Conservation (phyloP, 1,140 invertebrate species). For the Cherax quadricarinatus region DNA sequence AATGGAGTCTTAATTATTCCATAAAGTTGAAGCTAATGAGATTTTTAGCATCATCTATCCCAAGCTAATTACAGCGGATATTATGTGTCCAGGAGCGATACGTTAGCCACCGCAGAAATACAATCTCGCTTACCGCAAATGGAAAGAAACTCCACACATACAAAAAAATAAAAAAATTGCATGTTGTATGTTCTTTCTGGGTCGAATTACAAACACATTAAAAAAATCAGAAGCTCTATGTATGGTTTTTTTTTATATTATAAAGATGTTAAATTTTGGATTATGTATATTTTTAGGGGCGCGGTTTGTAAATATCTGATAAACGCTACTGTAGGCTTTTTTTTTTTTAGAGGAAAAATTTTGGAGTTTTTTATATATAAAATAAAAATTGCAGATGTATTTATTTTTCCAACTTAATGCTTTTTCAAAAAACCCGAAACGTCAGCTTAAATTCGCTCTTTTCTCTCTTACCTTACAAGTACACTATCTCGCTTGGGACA, state of each 20-base stretch:
- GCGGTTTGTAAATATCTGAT: too few relatives aligned
- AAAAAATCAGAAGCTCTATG: background rate
- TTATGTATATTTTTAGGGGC: too few relatives aligned
- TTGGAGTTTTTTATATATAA: background rate
- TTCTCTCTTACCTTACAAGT: background rate
- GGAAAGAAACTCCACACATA: constrained; percentile 3
- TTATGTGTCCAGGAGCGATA: constrained; percentile 63
- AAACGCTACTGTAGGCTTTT: too few relatives aligned
- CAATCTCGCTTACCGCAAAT: constrained; percentile 50
- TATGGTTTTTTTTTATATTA: too few relatives aligned
- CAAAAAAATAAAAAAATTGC: background rate
- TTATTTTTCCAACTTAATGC: background rate
- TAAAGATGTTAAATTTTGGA: too few relatives aligned
- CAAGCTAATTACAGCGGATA: constrained; percentile 67
- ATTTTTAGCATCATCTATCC: constrained; percentile 70
- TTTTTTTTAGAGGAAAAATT: too few relatives aligned
- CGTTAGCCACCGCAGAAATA: constrained; percentile 54
- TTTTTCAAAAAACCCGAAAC: background rate
- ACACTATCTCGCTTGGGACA: background rate
- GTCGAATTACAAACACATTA: background rate
- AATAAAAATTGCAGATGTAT: background rate
- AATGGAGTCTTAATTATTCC: constrained; percentile 55
- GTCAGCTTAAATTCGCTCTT: background rate
- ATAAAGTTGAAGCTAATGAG: constrained; percentile 66
- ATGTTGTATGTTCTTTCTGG: background rate